phyloP scores from a whole-genome alignment of 2,797 vertebrate species.

The Gila robusta region DNA sequence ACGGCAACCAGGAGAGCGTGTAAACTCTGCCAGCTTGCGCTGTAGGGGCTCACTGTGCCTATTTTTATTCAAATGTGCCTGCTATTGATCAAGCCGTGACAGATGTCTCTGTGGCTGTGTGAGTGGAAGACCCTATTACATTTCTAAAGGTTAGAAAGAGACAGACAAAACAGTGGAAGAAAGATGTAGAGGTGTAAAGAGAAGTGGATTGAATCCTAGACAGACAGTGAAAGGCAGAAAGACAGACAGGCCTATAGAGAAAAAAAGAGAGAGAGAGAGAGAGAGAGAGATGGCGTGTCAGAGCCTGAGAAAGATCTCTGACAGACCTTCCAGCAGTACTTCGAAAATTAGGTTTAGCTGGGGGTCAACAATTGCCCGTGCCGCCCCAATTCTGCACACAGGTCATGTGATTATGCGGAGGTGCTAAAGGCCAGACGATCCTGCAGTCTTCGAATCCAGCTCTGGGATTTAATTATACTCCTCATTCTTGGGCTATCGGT shows the following conservation, averaged over 20 bases:
- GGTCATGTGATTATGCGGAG: slow-evolving; percentile 67
- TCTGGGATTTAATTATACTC: slow-evolving; percentile 78
- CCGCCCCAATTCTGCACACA: slow-evolving; percentile 24
- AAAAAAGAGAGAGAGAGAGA: neutral
- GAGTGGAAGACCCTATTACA: slow-evolving; percentile 73
- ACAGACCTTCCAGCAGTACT: slow-evolving; percentile 20
- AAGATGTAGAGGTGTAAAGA: slow-evolving; percentile 13
- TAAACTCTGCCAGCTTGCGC: slow-evolving; percentile 53
- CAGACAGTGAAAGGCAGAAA: slow-evolving; percentile 18
- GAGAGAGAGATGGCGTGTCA: neutral
- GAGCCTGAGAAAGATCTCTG: slow-evolving; percentile 24
- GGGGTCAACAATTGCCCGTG: neutral
- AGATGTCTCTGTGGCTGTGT: slow-evolving; percentile 67
- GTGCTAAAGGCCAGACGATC: slow-evolving; percentile 69
- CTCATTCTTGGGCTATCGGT: slow-evolving; percentile 63
- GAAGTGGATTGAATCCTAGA: slow-evolving; percentile 26
- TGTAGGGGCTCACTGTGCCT: slow-evolving; percentile 56
- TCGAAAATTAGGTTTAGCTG: slow-evolving; percentile 19
- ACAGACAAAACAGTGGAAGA: slow-evolving; percentile 17
- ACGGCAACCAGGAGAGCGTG: neutral
- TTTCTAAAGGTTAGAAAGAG: slow-evolving; percentile 63
- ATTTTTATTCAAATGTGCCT: slow-evolving; percentile 72
- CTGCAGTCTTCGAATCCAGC: slow-evolving; percentile 67
- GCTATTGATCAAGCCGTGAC: slow-evolving; percentile 75
- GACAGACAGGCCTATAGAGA: slow-evolving; percentile 34